Percentiles rank a stretch among this genome's conserved stretches.
phyloP scores from a whole-genome alignment of 2,888 invertebrate species.

The Endomychus coccineus region DNA sequence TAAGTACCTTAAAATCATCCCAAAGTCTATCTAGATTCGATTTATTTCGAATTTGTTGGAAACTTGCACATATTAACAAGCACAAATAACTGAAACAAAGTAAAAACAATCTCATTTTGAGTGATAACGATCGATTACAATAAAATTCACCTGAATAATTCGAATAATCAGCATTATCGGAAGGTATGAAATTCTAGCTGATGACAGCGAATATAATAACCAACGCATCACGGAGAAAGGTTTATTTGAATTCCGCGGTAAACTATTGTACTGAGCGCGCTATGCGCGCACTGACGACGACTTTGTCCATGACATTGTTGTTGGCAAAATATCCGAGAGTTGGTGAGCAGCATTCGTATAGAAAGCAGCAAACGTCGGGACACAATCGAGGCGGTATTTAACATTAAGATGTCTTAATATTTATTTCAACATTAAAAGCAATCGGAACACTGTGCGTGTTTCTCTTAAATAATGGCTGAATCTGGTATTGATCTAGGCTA shows the following conservation, averaged over 20 bases:
- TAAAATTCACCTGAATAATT: no score
- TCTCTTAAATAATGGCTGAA: constrained; percentile 45
- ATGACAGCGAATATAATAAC: no score
- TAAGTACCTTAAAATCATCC: no score
- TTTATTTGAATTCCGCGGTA: constrained; percentile 14
- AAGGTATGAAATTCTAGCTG: no score
- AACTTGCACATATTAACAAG: no score
- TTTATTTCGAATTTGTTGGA: no score
- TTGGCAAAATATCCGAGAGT: constrained; percentile 15
- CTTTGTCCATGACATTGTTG: constrained; percentile 32
- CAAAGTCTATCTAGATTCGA: no score
- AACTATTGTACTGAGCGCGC: constrained; percentile 8
- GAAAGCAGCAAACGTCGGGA: constrained; percentile 15
- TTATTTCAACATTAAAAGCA: constrained; percentile 7
- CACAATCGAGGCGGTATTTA: constrained; percentile 9
- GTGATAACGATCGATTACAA: no score
- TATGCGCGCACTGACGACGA: constrained; percentile 14
- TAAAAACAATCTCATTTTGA: no score
- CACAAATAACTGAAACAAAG: no score
- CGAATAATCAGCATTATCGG: no score
- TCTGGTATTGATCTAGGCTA: constrained; percentile 60
- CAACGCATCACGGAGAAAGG: no score
- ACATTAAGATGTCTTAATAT: constrained; percentile 14
- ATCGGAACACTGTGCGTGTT: constrained; percentile 11
- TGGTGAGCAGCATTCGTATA: constrained; percentile 19